phyloP scores from a whole-genome alignment of 2,113 vertebrate genomes.

The Odontophorus gujanensis region DNA sequence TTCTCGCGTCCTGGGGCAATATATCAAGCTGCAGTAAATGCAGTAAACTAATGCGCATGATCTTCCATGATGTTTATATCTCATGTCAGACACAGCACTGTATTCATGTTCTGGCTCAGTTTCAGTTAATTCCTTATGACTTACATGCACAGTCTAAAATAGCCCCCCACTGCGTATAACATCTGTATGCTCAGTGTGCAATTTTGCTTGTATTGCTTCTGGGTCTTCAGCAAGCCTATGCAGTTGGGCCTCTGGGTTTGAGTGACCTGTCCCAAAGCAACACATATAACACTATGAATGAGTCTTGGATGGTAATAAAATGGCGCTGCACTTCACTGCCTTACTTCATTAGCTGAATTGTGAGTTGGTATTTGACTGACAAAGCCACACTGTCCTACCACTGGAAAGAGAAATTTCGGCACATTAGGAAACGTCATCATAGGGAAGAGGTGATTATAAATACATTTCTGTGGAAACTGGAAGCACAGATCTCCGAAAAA shows the following conservation, averaged over 20 bases:
- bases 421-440: background rate
- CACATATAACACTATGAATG: background rate
- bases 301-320: background rate
- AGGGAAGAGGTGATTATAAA: background rate
- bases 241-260: background rate
- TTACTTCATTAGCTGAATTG: background rate
- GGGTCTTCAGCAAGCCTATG: background rate
- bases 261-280: background rate
- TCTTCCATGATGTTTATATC: background rate
- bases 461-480: background rate
- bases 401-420: background rate
- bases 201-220: background rate
- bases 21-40: background rate
- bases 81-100: background rate
- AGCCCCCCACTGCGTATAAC: background rate
- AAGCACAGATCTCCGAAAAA: background rate
- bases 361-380: background rate
- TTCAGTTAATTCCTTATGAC: background rate
- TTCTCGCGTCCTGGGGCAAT: background rate
- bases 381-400: background rate
- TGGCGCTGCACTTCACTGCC: background rate
- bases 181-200: background rate
- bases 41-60: background rate
- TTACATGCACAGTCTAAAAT: background rate
- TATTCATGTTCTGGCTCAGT: background rate